phyloP scores from a whole-genome alignment of 2,888 invertebrate species.

The Brachycybe producta region DNA sequence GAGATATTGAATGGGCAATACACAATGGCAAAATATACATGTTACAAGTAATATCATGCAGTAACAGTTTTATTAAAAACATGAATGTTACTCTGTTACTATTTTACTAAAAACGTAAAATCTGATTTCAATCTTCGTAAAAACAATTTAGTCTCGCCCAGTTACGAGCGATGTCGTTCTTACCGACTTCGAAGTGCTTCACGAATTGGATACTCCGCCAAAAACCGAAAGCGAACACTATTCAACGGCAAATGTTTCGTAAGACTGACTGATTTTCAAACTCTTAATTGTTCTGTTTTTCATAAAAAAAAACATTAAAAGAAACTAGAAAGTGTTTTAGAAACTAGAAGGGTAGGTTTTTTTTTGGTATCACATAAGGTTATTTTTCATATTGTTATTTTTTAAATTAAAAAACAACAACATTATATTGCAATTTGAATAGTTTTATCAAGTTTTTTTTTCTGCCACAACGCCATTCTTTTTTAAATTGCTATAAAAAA shows the following conservation, averaged over 20 bases:
- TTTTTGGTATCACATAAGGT: not conserved
- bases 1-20: conserved; percentile 73
- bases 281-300: not conserved
- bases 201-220: conserved; percentile 58
- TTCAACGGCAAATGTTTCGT: conserved; percentile 62
- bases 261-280: conserved; percentile 34
- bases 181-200: conserved; percentile 61
- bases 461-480: too few species aligned
- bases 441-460: too few species aligned
- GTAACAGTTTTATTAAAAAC: not conserved
- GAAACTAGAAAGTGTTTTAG: not conserved
- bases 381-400: too few species aligned
- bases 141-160: conserved; percentile 44
- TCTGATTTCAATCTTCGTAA: not conserved
- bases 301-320: not conserved
- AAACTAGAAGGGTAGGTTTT: not conserved
- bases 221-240: conserved; percentile 50
- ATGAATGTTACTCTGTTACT: not conserved
- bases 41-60: conserved; percentile 15
- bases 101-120: not conserved
- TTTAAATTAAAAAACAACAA: too few species aligned
- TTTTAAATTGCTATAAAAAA: too few species aligned
- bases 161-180: conserved; percentile 59
- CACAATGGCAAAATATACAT: conserved; percentile 36
- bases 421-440: too few species aligned